phyloP scores from a whole-genome alignment of 2,888 invertebrate species.

The Nomada hirtipes region DNA sequence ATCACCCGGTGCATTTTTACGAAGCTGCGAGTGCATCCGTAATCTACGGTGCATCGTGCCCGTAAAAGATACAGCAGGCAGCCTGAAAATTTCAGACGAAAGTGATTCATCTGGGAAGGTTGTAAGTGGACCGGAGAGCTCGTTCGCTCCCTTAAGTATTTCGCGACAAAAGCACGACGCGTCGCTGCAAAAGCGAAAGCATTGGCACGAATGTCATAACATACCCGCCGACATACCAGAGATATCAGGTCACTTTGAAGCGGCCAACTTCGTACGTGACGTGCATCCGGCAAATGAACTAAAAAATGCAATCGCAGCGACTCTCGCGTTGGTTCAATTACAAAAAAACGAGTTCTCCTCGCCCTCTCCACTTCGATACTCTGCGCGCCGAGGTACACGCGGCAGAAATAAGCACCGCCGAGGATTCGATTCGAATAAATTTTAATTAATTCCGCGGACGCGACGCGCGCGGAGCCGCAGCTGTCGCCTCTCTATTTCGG shows the following conservation, averaged over 20 bases:
- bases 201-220: slow-evolving; percentile 27
- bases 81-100: background rate
- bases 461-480: background rate
- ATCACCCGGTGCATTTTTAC: background rate
- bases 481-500: background rate
- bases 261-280: background rate
- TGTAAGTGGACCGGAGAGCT: slow-evolving; percentile 6
- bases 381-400: background rate
- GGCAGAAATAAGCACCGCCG: background rate
- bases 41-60: background rate
- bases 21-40: background rate
- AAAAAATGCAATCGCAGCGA: background rate
- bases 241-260: slow-evolving; percentile 11
- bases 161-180: slow-evolving; percentile 20
- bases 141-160: slow-evolving; percentile 33
- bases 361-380: background rate
- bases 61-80: background rate
- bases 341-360: background rate
- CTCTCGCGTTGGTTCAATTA: background rate
- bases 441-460: slow-evolving; percentile 43
- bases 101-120: background rate
- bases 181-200: background rate
- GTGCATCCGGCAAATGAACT: background rate
- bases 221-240: background rate
- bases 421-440: slow-evolving; percentile 45